Conservation (phyloP, 2,113 vertebrate genomes). For the Tapirus terrestris region DNA sequence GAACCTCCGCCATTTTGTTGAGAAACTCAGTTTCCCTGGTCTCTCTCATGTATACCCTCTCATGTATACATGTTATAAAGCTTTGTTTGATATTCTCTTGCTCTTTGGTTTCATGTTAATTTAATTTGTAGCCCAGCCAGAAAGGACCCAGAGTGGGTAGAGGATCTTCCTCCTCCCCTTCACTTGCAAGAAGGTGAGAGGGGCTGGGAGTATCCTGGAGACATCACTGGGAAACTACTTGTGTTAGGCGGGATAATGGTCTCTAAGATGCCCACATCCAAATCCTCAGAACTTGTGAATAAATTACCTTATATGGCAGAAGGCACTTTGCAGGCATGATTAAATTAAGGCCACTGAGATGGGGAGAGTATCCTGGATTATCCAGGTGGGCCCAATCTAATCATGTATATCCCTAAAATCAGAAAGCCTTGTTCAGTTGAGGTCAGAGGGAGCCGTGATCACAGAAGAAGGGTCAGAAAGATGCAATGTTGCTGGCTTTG, state of each 20-base stretch:
- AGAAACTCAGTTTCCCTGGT: no score
- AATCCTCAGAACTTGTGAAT: not conserved
- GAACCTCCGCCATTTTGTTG: no score
- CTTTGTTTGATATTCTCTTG: no score
- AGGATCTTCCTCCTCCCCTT: no score
- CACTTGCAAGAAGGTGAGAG: not conserved
- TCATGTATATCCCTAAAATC: not conserved
- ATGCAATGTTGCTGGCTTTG: not conserved
- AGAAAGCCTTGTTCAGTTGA: not conserved
- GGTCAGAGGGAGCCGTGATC: not conserved
- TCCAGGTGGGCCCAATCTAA: not conserved
- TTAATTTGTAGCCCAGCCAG: no score
- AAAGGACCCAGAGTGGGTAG: no score
- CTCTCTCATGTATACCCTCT: no score
- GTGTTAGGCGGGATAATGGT: not conserved
- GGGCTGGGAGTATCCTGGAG: not conserved
- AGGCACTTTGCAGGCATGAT: not conserved
- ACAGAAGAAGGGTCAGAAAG: not conserved
- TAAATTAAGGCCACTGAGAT: not conserved
- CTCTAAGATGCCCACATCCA: not conserved
- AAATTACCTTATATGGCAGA: not conserved
- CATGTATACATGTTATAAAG: no score
- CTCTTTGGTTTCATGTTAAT: no score
- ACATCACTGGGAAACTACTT: not conserved
- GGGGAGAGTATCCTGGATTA: not conserved